Conservation (phyloP, 1,140 invertebrate genomes). For the Saxidomus purpurata region DNA sequence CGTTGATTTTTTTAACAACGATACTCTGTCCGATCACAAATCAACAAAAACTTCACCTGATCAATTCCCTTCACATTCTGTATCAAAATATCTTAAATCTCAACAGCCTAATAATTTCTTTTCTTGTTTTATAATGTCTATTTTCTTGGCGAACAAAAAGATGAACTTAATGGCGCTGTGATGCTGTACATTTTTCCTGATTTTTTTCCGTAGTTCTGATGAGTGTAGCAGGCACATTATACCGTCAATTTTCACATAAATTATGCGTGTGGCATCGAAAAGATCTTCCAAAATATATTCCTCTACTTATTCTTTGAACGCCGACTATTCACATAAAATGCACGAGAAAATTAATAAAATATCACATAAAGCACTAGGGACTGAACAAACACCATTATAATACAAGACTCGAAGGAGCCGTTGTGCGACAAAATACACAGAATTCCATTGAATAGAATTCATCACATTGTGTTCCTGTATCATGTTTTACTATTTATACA, state of each 20-base stretch:
- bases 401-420: neutral
- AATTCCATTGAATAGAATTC: too few relatives aligned
- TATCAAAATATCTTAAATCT: slow-evolving; percentile 13
- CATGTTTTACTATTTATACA: too few relatives aligned
- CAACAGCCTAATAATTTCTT: neutral
- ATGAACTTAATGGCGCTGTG: slow-evolving; percentile 10
- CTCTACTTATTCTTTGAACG: neutral
- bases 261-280: slow-evolving; percentile 36
- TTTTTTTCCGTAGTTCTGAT: neutral
- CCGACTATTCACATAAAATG: neutral
- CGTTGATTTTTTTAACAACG: neutral
- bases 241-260: slow-evolving; percentile 39
- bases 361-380: neutral
- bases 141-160: slow-evolving; percentile 14
- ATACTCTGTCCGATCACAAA: neutral
- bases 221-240: slow-evolving; percentile 11
- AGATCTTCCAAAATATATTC: neutral
- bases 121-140: slow-evolving; percentile 6
- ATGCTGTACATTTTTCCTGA: neutral
- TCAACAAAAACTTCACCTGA: neutral
- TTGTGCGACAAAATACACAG: too few relatives aligned
- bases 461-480: too few relatives aligned
- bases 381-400: neutral
- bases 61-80: neutral
- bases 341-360: slow-evolving; percentile 7